Evolutionary conservation across 2,797 vertebrate species (phyloP), one percentile per base, ranked within the genome.

Genomic region (Lycodopsis pacificus): DNA sequence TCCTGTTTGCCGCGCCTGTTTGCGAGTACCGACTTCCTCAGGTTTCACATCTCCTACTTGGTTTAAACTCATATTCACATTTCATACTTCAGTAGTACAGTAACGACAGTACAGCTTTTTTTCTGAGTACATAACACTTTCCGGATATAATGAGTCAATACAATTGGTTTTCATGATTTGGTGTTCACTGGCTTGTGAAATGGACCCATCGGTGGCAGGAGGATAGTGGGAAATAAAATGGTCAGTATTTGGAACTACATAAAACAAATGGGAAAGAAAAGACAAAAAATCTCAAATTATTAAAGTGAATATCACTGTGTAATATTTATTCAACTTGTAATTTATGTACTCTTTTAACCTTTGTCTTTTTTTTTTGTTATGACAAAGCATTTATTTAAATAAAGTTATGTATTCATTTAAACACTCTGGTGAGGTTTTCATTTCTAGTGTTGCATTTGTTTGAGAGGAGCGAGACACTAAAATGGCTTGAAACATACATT

Each of bases 381-480:
- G 97, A 97, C 97, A 98, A 99, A 98, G 97, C 97, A 98, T 97
- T 99, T 98, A 99, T 99, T 99, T 99, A 99, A 96, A 99, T 99
- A 99, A 99, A 99, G 97, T 97, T 98, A 97, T 97, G 97, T 97
- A 97, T 97, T 97, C 98, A 96, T 97, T 97, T 97, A 95, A 89
- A 40, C 65, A 65, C 22, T 77, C 69, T 80, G 71, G 40, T 71
- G 63, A 77, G 38, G 66, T 72, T 78, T 81, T 90, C 63, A 63
- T 90, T 82, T 79, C 68, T 54, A 34, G 10, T 25, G 11, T 48
- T 75, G 58, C 19, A 4, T 64, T 51, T 30, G 27, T 72, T 56
- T 27, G 17, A 75, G 38, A 38, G 51, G 49, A 64, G 32, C 0
- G 3, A 65, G 72, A 83, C 48, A 4, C 22, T 22, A 42, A 84